A percentile compares a stretch with the other conserved stretches of the same genome.
Evolutionary conservation across 2,113 vertebrate species (phyloP).

Genomic region (Lepidothrix coronata): DNA sequence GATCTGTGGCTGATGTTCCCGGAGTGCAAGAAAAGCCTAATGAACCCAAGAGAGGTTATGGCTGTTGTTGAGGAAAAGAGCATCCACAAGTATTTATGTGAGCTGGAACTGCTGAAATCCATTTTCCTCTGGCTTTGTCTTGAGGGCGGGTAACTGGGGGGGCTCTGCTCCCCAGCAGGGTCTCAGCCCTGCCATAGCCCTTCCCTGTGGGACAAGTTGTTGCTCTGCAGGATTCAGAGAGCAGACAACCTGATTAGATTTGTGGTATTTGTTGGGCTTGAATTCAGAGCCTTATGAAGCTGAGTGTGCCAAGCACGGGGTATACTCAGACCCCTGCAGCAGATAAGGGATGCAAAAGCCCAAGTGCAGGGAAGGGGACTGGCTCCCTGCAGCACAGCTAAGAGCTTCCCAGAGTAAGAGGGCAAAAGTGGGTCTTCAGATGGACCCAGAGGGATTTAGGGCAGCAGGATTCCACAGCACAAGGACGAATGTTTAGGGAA

Average conservation of each 20-base stretch:
- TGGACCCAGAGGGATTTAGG: background rate
- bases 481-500: background rate
- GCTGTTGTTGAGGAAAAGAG: accelerated
- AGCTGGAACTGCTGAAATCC: background rate
- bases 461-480: background rate
- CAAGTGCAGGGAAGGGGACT: accelerated
- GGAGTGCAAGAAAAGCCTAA: background rate
- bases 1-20: background rate
- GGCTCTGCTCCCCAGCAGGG: too few species aligned
- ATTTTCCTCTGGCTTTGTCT: background rate
- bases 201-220: background rate
- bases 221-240: background rate
- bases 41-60: background rate
- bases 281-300: background rate
- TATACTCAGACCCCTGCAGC: background rate
- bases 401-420: background rate
- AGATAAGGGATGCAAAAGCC: background rate
- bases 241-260: accelerated
- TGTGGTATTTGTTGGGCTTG: background rate
- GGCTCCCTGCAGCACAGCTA: background rate
- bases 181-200: background rate
- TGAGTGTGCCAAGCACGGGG: accelerated
- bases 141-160: background rate
- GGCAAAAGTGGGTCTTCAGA: background rate
- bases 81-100: background rate